Conservation (phyloP, 2,113 vertebrate genomes). For the Anhinga anhinga region DNA sequence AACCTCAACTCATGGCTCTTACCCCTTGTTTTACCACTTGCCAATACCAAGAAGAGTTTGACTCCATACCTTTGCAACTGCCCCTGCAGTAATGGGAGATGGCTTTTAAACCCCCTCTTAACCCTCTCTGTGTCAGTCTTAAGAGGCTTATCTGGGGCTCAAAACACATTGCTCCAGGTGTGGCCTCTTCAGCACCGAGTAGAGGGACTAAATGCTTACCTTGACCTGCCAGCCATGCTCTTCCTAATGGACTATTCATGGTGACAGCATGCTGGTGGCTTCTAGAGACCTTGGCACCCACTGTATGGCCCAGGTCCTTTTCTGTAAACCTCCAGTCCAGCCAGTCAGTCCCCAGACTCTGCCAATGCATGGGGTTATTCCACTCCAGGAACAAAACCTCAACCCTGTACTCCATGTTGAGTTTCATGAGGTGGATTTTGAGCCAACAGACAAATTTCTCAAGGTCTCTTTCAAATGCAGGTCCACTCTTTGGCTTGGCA, state of each 20-base stretch:
- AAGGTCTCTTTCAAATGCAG: background rate
- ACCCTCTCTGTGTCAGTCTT: background rate
- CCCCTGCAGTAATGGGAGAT: background rate
- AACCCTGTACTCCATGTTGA: background rate
- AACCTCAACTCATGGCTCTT: background rate
- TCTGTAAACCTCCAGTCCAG: background rate
- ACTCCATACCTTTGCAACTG: background rate
- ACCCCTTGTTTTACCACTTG: background rate
- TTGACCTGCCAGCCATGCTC: background rate
- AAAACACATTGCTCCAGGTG: background rate
- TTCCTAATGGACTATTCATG: background rate
- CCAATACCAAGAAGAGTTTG: background rate
- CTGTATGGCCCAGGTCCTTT: background rate
- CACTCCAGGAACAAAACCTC: background rate
- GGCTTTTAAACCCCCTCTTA: background rate
- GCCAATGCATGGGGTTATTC: background rate
- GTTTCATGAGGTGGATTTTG: background rate
- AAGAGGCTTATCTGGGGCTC: too few relatives aligned
- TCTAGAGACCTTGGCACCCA: background rate
- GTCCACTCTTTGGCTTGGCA: background rate
- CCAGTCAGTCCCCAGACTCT: background rate
- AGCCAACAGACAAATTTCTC: background rate
- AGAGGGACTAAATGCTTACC: background rate
- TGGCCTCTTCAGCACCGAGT: background rate
- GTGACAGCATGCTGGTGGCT: background rate